Base-by-base conservation (phyloP, 2,888 invertebrate species). In the Campoletis raptor region DNA sequence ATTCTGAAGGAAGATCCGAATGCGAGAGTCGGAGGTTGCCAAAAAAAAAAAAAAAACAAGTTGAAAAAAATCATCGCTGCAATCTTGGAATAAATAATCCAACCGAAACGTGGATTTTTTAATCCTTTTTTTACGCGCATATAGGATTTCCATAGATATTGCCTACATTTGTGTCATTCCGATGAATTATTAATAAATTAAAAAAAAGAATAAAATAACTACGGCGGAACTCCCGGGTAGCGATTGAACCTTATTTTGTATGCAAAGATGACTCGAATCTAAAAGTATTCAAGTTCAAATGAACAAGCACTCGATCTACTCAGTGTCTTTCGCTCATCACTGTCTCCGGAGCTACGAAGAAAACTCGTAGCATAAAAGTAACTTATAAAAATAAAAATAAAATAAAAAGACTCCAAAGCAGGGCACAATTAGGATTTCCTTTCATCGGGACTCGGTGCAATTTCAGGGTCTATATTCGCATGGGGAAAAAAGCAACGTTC, bases 391-490 rank as follows among this genome's bases (percentile, higher is more conserved):
- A 30, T 8, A 54, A 45, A 9, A 37, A 42, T 2, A 42, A 42
- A 64, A 73, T 45, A 74, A 45, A 72, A 36, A 52, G 18, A 8
- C 2, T 37, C 12, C 30, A 78, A 24, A 81, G 77, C 24, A 15
- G 40, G 45, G 73, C 77, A 73, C 83, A 86, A 86, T 86, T 78
- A 83, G 83, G 86, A 86, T 86, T 86, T 30, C 61, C 86, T 78
- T 83, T 69, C 67, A 78, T 83, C 81, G 82, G 57, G 45, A 24
- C 78, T 82, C 79, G 30, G 82, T 74, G 48, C 40, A 70, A 48
- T 57, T 64, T 73, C 30, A 15, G n/a, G 4, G n/a, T 73, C 54
- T 57, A 36, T 54, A 57, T 83, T 57, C 57, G 72, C 45, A 52
- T 18, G 15, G 37, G n/a, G n/a, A 42, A 67, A 12, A 10, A n/a